Base-by-base conservation (phyloP, 2,797 vertebrate genomes). In the Artibeus lituratus region DNA sequence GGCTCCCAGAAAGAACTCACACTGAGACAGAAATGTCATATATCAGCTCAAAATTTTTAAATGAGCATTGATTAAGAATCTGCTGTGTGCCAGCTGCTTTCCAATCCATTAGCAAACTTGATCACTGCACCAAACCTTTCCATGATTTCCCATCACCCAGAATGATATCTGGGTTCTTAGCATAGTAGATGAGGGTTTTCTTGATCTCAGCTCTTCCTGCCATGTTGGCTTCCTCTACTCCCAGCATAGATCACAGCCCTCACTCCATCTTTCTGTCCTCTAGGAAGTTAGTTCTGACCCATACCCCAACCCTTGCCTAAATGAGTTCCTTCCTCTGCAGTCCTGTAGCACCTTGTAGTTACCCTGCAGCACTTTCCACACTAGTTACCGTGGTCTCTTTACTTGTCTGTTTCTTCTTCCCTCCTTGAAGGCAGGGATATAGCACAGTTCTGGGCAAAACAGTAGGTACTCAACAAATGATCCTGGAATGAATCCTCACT, bases 21-120 rank as follows among this genome's bases (percentile, higher is more conserved):
- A 32, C 29, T 0, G 5, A 89, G 42, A 32, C 65, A 94, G 55
- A 94, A 82, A 97, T 90, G 70, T 72, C 87, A 84, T 84, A 42
- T n/a, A 87, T 42, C 39, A 42, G 39, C 69, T 90, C 90, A 81
- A 53, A 90, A 81, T 22, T 57, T 53, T 72, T 78, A 44, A 86
- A 69, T 74, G 44, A 73, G 57, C 12, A 0, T 37, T 91, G 53
- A 78, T 65, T 83, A 51, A 62, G 21, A 83, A n/a, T 18, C 55
- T 47, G 18, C 59, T 42, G 1, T 12, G 5, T 32, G 29, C 42
- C 77, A 24, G 32, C 57, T 62, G 32, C 55, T 91, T 93, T 80
- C 69, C 15, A 76, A 12, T 8, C 32, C 29, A 70, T 76, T 65
- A 76, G 73, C 44, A 49, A 72, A 94, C 1, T n/a, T 59, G 26